Evolutionary conservation across 2,888 invertebrate species (phyloP).

Genomic region (Romanomermis culicivorax): DNA sequence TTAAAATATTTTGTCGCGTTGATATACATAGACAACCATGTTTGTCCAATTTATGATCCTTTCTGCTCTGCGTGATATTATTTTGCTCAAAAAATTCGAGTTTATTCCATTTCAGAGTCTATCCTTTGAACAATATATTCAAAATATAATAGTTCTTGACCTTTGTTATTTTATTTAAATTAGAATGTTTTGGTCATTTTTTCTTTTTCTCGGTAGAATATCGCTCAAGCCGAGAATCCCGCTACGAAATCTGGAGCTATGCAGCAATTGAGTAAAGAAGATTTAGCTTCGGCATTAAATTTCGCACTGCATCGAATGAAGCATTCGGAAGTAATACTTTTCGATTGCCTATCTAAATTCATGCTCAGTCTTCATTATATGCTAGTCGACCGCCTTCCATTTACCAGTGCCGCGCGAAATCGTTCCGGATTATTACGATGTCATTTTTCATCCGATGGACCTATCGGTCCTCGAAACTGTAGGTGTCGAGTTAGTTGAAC

Average conservation of each 20-base stretch:
- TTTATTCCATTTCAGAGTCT: too few relatives aligned
- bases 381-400: conserved; percentile 54
- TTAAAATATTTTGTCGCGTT: too few relatives aligned
- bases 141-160: too few relatives aligned
- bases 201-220: too few relatives aligned
- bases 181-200: too few relatives aligned
- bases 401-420: conserved; percentile 47
- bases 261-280: conserved; percentile 48
- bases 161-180: too few relatives aligned
- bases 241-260: conserved; percentile 41
- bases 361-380: conserved; percentile 7
- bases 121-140: too few relatives aligned
- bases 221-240: conserved; percentile 28
- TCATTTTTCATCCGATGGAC: conserved; percentile 68
- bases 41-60: background rate
- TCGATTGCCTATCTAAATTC: background rate
- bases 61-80: background rate
- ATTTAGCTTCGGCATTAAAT: conserved; percentile 53
- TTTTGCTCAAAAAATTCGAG: background rate
- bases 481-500: too few relatives aligned
- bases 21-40: too few relatives aligned
- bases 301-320: conserved; percentile 60
- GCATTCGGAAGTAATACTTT: conserved; percentile 47
- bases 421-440: conserved; percentile 55
- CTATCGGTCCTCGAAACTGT: conserved; percentile 45